Evolutionary conservation across 2,113 vertebrate genomes (phyloP), one percentile per base, ranked within the genome.

Genomic region (Piliocolobus tephrosceles): DNA sequence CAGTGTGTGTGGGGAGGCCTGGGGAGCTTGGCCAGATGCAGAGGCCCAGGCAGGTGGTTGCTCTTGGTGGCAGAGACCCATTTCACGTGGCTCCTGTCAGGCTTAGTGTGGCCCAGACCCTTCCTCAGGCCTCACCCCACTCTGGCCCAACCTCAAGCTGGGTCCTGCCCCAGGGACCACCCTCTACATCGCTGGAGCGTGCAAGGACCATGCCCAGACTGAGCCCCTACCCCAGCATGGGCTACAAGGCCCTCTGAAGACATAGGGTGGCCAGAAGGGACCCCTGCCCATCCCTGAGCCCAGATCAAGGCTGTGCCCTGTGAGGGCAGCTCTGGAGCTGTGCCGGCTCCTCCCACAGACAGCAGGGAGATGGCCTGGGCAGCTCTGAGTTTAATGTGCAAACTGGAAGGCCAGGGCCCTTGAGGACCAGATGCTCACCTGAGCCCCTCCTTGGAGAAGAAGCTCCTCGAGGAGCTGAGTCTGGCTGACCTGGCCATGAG

Each of bases 11-110:
- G 27, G 27, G 66, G 52, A 4, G 50, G 35, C 50, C 35, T 32
- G 5, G 30, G 6, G 45, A 1, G 22, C 50, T 14, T 1, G 1
- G 17, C 25, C 68, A 3, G 16, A 5, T 40, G 32, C 14, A 0
- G 52, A 3, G 50, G 35, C 40, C 43, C 45, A 8, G 30, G 12
- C 57, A 47, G 47, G 25, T 0, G 1, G 17, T 3, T 5, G 30
- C 8, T 9, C 47, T 79, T 4, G 3, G 38, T 25, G 3, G 50
- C 1, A 1, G 16, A 8, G 35, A 50, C 20, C 27, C 1, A 0
- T 61, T 10, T 1, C 11, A 27, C 55, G 18, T 6, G 52, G 55
- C 68, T 22, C 10, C 1, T 0, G 5, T 2, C 30, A 3, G n/a
- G 30, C 17, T 1, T 8, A 1, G 2, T 2, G 11, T 8, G 45